Percentiles rank a stretch among this genome's conserved stretches.
Conservation (phyloP, 2,888 invertebrate genomes). For the Rhagonycha lutea region DNA sequence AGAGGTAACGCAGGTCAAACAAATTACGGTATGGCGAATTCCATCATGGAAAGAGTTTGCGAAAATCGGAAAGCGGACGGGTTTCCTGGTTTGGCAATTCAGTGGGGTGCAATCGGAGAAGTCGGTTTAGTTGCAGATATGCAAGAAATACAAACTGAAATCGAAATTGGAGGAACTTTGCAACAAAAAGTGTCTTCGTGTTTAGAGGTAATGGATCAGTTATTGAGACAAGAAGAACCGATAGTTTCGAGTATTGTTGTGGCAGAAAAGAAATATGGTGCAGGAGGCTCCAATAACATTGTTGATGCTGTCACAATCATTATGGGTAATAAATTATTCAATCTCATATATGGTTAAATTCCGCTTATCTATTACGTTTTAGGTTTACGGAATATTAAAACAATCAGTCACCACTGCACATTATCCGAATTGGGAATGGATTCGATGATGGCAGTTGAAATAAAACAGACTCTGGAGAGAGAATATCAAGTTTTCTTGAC, state of each 20-base stretch:
- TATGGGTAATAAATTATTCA: constrained; percentile 48
- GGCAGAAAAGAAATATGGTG: constrained; percentile 75
- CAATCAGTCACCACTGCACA: constrained; percentile 70
- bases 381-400: constrained; percentile 71
- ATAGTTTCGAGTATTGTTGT: constrained; percentile 85
- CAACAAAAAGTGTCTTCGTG: constrained; percentile 71
- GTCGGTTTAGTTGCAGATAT: constrained; percentile 68
- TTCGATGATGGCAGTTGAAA: constrained; percentile 96
- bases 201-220: constrained; percentile 64
- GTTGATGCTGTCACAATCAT: constrained; percentile 74
- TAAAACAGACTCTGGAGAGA: constrained; percentile 88
- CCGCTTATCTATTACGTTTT: background rate
- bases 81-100: constrained; percentile 79
- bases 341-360: background rate
- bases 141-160: constrained; percentile 26
- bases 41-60: constrained; percentile 86
- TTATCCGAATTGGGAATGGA: constrained; percentile 95
- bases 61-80: constrained; percentile 72
- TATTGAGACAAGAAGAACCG: constrained; percentile 69
- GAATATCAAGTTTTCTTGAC: constrained; percentile 87
- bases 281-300: constrained; percentile 65
- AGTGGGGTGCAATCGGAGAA: constrained; percentile 94
- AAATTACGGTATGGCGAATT: constrained; percentile 90
- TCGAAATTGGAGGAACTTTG: constrained; percentile 63
- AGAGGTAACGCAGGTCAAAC: constrained; percentile 90